Conservation (phyloP, 2,888 invertebrate species). For the Resseliella maxima region DNA sequence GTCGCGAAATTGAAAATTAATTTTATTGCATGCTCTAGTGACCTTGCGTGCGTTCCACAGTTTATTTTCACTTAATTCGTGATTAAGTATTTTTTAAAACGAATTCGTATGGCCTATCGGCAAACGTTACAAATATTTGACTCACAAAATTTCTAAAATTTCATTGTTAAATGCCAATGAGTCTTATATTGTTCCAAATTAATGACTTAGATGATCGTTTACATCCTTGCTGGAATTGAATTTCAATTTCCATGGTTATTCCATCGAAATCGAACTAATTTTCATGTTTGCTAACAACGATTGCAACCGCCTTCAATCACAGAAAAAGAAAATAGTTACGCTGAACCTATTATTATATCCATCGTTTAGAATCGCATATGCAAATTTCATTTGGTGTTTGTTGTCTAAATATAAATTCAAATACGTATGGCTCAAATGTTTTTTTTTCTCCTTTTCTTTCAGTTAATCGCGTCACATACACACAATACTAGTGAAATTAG, state of each 20-base stretch:
- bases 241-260: slow-evolving; percentile 29
- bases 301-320: background rate
- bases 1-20: slow-evolving; percentile 1
- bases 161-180: background rate
- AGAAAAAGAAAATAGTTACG: background rate
- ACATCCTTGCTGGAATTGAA: background rate
- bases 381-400: background rate
- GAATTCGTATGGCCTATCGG: background rate
- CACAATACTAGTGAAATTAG: background rate
- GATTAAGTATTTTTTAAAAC: background rate
- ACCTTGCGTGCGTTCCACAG: background rate
- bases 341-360: slow-evolving; percentile 23
- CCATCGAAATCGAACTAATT: slow-evolving; percentile 37
- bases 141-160: no score
- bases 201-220: background rate
- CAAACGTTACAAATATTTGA: background rate
- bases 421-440: background rate
- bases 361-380: background rate
- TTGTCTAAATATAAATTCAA: slow-evolving; percentile 7
- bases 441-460: slow-evolving; percentile 16
- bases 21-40: slow-evolving; percentile 5
- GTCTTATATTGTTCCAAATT: background rate
- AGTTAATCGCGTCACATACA: slow-evolving; percentile 39
- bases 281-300: background rate
- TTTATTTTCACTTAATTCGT: background rate